Evolutionary conservation across 2,888 invertebrate genomes (phyloP), one percentile per base, ranked within the genome.

Genomic region (Lasioglossum pauxillum): DNA sequence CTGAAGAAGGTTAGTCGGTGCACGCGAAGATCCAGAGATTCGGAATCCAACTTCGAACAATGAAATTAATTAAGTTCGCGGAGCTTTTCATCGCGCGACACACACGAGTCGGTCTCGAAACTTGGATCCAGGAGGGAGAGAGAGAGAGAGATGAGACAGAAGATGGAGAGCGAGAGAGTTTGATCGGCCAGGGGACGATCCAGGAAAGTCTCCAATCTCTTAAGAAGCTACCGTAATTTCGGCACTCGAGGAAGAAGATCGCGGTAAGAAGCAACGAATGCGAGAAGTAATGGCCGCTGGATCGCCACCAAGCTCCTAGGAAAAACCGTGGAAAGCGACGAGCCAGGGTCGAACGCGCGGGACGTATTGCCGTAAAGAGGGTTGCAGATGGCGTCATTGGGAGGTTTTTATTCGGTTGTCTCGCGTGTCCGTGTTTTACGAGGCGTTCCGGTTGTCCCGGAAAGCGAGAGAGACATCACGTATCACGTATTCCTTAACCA

Each of bases 331-430:
- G 84, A 82, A 77, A 73, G 60, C 76, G 80, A 67, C 83, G 83
- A 83, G 78, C 38, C 67, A 71, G 23, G 82, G 76, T 75, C 79
- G 78, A 82, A 82, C 80, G 82, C 67, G 78, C 46, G 46, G 89
- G 80, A 85, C 87, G 88, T 88, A 90, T 88, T 87, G 89, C 86
- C 88, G 88, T 91, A 90, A 92, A 93, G 92, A 88, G 91, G 87
- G 84, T 91, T 90, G 91, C 87, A 86, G 91, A 92, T 91, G 85
- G 91, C 88, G 87, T 92, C 91, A 90, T 91, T 89, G 91, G 87
- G 89, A 90, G 83, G 86, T 90, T 93, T 93, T 91, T 92, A 90
- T 88, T 88, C 84, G 88, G 87, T 76, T 89, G 90, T 92, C 89
- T 84, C 82, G 89, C 89, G 89, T 89, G 91, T 90, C 86, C 86